Base-by-base conservation (phyloP, 1,140 invertebrate genomes). In the Caenorhabditis briggsae region DNA sequence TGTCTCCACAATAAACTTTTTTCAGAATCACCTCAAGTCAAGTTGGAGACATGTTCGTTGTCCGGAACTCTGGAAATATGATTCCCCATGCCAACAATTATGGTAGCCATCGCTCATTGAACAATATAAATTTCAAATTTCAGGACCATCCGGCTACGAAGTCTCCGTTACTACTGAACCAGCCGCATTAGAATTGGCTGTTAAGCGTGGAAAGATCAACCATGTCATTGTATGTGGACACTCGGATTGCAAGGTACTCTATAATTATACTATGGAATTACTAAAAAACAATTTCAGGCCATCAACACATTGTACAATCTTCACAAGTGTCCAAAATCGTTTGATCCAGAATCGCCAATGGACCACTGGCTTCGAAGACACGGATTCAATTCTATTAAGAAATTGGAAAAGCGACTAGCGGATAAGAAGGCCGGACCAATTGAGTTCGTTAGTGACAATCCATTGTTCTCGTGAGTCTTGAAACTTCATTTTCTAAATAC, bases 31-130 rank as follows among this genome's bases (percentile, higher is more conserved):
- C 96, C 55, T 95, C 97, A 94, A 97, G 96, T 84, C 95, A 96
- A 92, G 96, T 98, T 87, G 97, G 97, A 65, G 97, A 98, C 92
- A 97, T 97, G 96, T 98, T 97, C 94, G 95, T 98, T 91, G 96
- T 98, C 0, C 94, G 97, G 93, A 98, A 98, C 94, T 96, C 97
- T 82, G 97, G 97, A 20, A 97, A 97, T 92, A 93, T 97, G 82
- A 95, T 97, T 89, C 96, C 96, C 14, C 95, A 97, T 92, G 96
- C 96, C n/a, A 95, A 96, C 90, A 95, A 96, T 92, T 97, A 96
- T 92, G 93, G 95, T 58, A 33, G 1, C 33, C 3, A 33, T 33
- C 33, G 33, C 3, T 33, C 33, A 33, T 33, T 2, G 33, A 33
- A 33, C 33, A 33, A 33, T 33, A 33, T 33, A 2, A 33, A 3